Percentiles rank a stretch among this genome's conserved stretches.
phyloP scores from a whole-genome alignment of 2,888 invertebrate species.

The Chrysolina americana region DNA sequence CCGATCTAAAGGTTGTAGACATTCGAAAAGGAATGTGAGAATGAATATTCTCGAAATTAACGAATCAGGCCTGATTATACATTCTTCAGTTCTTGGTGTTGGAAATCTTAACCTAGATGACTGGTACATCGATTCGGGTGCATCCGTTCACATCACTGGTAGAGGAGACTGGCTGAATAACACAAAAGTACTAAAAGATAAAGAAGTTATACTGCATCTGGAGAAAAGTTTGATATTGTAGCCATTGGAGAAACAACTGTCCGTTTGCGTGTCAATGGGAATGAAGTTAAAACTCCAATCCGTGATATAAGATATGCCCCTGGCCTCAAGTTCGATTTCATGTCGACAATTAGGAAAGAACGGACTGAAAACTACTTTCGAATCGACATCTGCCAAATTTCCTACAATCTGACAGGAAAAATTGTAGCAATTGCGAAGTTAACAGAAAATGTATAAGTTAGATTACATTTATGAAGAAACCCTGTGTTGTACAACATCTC shows the following conservation, averaged over 20 bases:
- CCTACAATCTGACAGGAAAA: not conserved
- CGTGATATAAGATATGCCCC: not conserved
- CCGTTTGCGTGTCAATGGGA: not conserved
- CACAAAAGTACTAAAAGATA: not conserved
- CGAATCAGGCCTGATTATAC: not conserved
- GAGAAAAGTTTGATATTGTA: not conserved
- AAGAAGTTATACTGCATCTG: not conserved
- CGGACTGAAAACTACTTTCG: not conserved
- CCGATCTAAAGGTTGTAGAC: not conserved
- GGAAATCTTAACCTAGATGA: not conserved
- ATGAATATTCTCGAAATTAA: not conserved
- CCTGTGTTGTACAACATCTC: not conserved
- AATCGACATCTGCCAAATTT: not conserved
- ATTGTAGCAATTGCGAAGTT: not conserved
- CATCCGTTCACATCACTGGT: not conserved
- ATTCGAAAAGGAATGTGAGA: not conserved
- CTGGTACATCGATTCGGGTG: not conserved
- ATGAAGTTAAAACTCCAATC: not conserved
- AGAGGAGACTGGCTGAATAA: not conserved
- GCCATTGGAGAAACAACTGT: not conserved
- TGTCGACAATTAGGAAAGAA: not conserved
- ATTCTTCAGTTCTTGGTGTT: slow-evolving; percentile 1
- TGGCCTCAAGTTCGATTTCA: not conserved
- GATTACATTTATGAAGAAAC: not conserved
- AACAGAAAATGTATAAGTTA: not conserved